Base-by-base conservation (phyloP, 2,113 vertebrate species). In the Mellivora capensis region DNA sequence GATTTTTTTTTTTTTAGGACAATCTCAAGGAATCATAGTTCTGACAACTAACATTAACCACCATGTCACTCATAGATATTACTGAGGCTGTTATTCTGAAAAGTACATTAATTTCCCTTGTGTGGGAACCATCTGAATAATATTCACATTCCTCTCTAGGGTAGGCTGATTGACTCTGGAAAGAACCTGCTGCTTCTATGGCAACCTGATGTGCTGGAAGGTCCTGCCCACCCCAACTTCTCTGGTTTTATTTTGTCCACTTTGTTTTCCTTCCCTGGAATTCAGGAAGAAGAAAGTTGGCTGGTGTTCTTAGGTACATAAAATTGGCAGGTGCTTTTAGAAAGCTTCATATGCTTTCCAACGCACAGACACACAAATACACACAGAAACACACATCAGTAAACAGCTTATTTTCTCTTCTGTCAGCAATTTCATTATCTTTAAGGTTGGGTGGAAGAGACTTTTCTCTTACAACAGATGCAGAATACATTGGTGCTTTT, bases 1-100 rank as follows among this genome's bases (percentile, higher is more conserved):
- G 6, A 39, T 79, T 93, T 93, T 79, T 87, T 90, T 21, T 2
- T 80, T 54, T 54, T 52, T 52, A 94, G 71, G 74, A 93, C 91
- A 92, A 52, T 87, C 80, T 90, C 74, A 67, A 77, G 83, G 85
- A 95, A 67, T 89, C 11, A 39, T 59, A 92, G 83, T 93, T 93
- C 83, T 96, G 89, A 81, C 2, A 3, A 93, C 82, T 84, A 44
- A 59, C 86, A 52, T 96, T 91, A 97, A 81, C 91, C 34, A n/a
- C 64, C 8, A 4, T 76, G 87, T 81, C 91, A 93, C n/a, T 96
- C 80, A 67, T 18, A 76, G 93, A 61, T 92, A 85, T 69, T 87
- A 64, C 83, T 83, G 44, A 96, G 61, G 57, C 79, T 87, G 52
- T 81, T 54, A 95, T 97, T 96, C 93, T 92, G 91, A 79, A 77